Conservation (phyloP, 2,888 invertebrate genomes). For the Meiosimyza decipiens region DNA sequence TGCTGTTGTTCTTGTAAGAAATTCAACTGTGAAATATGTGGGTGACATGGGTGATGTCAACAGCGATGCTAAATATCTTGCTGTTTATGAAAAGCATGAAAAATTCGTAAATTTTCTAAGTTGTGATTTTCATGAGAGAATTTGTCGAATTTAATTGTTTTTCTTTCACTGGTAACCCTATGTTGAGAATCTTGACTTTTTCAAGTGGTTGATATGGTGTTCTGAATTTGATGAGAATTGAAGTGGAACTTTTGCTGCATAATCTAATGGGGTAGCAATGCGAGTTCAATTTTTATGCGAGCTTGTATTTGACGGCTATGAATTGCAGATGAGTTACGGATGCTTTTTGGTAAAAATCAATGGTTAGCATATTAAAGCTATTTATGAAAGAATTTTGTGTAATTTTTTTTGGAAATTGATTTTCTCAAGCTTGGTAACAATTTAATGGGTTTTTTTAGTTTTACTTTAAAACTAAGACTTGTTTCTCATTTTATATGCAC, state of each 20-base stretch:
- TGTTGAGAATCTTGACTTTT: too few species aligned
- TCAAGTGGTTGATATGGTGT: too few species aligned
- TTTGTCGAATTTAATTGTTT: slow-evolving; percentile 42
- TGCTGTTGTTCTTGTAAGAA: slow-evolving; percentile 27
- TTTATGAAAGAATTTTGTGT: too few species aligned
- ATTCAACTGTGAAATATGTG: slow-evolving; percentile 48
- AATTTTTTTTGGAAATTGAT: too few species aligned
- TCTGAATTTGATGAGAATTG: too few species aligned
- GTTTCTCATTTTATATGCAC: too few species aligned
- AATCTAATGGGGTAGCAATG: too few species aligned
- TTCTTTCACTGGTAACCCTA: neutral
- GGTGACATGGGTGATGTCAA: slow-evolving; percentile 42
- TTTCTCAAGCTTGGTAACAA: too few species aligned
- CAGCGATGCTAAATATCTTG: neutral
- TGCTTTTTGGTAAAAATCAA: slow-evolving; percentile 12
- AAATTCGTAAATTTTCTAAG: slow-evolving; percentile 15
- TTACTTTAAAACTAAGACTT: too few species aligned
- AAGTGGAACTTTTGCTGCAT: too few species aligned
- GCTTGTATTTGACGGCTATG: neutral
- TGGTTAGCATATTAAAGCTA: neutral
- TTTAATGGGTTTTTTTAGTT: too few species aligned
- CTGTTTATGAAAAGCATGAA: slow-evolving; percentile 17
- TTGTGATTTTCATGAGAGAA: slow-evolving; percentile 31
- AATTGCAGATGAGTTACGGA: slow-evolving; percentile 5
- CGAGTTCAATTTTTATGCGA: too few species aligned